phyloP scores from a whole-genome alignment of 2,888 invertebrate genomes.

The Nesidiocoris tenuis region DNA sequence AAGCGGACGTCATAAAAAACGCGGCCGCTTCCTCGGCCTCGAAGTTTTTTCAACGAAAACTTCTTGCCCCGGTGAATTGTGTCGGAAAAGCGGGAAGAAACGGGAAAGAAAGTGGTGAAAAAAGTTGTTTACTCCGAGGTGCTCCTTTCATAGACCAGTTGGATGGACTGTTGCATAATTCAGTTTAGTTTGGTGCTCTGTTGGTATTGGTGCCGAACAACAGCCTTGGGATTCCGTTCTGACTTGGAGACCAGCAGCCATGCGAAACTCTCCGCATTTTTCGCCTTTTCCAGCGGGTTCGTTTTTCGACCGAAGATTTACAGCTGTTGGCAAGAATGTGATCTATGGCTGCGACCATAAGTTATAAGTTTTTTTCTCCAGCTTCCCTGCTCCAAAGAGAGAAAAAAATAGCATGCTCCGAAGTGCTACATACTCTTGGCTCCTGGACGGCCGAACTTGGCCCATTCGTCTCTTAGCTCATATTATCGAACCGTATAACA shows the following conservation, averaged over 20 bases:
- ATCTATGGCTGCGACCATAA: slow-evolving; percentile 32
- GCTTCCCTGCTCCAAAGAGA: neutral
- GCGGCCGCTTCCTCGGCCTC: neutral
- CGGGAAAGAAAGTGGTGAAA: slow-evolving; percentile 1
- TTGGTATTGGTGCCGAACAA: slow-evolving; percentile 37
- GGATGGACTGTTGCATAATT: slow-evolving; percentile 37
- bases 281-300: neutral
- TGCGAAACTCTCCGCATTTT: neutral
- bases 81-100: slow-evolving; percentile 7
- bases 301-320: slow-evolving; percentile 32
- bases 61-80: slow-evolving; percentile 3
- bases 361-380: slow-evolving; percentile 33
- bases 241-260: neutral
- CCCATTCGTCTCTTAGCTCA: slow-evolving; percentile 10
- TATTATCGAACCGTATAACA: slow-evolving; percentile 7
- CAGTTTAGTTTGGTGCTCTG: slow-evolving; percentile 33
- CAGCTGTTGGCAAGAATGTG: slow-evolving; percentile 35
- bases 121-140: slow-evolving; percentile 35
- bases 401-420: slow-evolving; percentile 19
- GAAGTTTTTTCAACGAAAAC: slow-evolving; percentile 18
- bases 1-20: slow-evolving; percentile 35
- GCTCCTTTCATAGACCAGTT: slow-evolving; percentile 35
- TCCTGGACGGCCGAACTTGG: slow-evolving; percentile 21
- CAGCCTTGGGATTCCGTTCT: slow-evolving; percentile 26
- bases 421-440: slow-evolving; percentile 35